Percentiles rank a stretch among this genome's conserved stretches.
These are phyloP conservation scores for Lagria hirta DNA, from an alignment of 2,888 invertebrate species.

Conservation along the genomic window DNA sequence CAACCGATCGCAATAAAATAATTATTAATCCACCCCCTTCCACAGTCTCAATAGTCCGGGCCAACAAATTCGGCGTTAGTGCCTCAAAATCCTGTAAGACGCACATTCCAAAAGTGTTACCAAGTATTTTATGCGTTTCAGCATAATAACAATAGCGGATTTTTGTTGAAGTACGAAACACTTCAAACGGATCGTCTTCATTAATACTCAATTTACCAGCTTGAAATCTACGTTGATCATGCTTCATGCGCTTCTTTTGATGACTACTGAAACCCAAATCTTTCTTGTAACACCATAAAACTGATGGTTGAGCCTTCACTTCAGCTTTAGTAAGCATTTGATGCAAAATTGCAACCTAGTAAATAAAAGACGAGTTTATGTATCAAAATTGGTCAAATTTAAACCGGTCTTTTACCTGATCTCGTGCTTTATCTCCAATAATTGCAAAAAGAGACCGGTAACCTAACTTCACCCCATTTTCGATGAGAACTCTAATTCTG, in stretches of 20 bases:
- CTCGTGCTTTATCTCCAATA: constrained; percentile 93
- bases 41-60: constrained; percentile 96
- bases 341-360: constrained; percentile 92
- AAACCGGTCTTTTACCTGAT: constrained; percentile 68
- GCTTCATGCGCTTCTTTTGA: constrained; percentile 89
- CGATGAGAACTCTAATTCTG: constrained; percentile 90
- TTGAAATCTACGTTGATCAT: constrained; percentile 78
- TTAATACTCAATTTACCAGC: constrained; percentile 86
- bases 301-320: constrained; percentile 88
- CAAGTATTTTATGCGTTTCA: constrained; percentile 96
- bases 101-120: constrained; percentile 86
- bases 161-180: constrained; percentile 93
- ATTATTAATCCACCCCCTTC: constrained; percentile 84
- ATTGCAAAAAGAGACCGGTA: constrained; percentile 94
- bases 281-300: constrained; percentile 99
- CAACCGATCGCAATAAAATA: constrained; percentile 80
- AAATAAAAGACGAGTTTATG: constrained; percentile 4
- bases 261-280: constrained; percentile 67
- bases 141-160: constrained; percentile 97
- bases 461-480: constrained; percentile 89
- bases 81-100: constrained; percentile 91
- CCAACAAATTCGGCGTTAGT: constrained; percentile 93
- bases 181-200: constrained; percentile 95
- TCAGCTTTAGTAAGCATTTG: constrained; percentile 96
- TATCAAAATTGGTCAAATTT: background rate